Evolutionary conservation across 2,113 vertebrate genomes (phyloP).

Genomic region (Motacilla alba): DNA sequence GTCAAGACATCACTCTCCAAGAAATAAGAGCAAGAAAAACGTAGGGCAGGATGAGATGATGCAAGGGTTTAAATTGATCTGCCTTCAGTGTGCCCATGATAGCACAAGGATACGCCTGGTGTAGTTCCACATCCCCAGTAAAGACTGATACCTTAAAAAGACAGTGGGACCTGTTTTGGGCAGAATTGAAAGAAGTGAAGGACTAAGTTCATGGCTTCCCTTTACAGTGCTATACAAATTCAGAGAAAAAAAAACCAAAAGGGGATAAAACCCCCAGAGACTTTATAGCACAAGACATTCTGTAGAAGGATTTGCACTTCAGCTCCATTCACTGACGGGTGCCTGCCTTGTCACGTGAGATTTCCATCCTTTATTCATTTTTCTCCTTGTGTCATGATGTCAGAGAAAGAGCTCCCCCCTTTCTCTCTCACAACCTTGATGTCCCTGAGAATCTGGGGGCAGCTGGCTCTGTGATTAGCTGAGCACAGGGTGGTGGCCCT

Average conservation of each 20-base stretch:
- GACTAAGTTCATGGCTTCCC: neutral
- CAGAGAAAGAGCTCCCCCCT: neutral
- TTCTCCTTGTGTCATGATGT: neutral
- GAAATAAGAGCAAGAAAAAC: neutral
- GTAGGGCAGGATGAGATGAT: neutral
- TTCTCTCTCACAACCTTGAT: neutral
- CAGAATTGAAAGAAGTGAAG: neutral
- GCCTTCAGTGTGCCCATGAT: accelerated
- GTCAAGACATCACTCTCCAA: neutral
- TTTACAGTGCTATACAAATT: neutral
- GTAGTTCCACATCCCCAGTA: neutral
- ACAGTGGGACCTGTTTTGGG: neutral
- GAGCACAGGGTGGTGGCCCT: neutral
- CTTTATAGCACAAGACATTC: neutral
- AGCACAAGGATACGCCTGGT: neutral
- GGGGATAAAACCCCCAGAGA: no score
- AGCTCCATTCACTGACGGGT: neutral
- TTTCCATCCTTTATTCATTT: neutral
- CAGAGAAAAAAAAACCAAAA: neutral
- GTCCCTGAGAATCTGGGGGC: neutral
- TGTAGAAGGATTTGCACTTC: neutral
- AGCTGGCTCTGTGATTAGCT: constrained; percentile 27
- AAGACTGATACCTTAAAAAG: neutral
- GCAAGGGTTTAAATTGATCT: neutral
- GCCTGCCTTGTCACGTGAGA: neutral